Conservation (phyloP, 2,113 vertebrate species). For the Actenoides lindsayi region DNA sequence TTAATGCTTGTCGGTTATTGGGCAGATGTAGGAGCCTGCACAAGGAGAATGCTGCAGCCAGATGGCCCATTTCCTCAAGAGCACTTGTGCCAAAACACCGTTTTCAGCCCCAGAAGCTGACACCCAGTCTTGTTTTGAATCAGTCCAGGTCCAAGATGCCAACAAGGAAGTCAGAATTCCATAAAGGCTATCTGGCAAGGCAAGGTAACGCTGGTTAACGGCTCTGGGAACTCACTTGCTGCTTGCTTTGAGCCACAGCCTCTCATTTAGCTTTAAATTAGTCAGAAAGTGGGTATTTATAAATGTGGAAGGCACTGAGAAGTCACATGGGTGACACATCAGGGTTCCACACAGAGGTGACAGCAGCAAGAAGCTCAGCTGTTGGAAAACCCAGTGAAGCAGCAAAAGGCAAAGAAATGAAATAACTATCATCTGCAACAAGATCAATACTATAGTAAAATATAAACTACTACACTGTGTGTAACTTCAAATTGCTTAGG, state of each 20-base stretch:
- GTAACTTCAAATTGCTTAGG: background rate
- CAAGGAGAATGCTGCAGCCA: background rate
- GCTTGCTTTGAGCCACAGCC: background rate
- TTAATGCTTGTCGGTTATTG: background rate
- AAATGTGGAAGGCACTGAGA: background rate
- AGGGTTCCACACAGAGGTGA: background rate
- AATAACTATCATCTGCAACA: background rate
- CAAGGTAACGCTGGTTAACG: background rate
- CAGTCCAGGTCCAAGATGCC: background rate
- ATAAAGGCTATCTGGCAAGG: background rate
- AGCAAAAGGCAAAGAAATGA: background rate
- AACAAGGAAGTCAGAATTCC: background rate
- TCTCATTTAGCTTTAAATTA: background rate
- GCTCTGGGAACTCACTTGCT: background rate
- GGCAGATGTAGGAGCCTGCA: background rate
- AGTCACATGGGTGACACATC: background rate
- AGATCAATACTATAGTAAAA: background rate
- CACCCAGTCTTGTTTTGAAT: background rate
- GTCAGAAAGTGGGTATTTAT: background rate
- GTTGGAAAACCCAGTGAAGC: background rate
- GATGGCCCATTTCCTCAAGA: background rate
- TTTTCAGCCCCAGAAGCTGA: background rate
- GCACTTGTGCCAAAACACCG: background rate
- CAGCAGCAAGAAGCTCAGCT: background rate
- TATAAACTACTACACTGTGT: background rate